phyloP scores from a whole-genome alignment of 92 coral and sea anemone genomes.

The Zoanthus solanderi region DNA sequence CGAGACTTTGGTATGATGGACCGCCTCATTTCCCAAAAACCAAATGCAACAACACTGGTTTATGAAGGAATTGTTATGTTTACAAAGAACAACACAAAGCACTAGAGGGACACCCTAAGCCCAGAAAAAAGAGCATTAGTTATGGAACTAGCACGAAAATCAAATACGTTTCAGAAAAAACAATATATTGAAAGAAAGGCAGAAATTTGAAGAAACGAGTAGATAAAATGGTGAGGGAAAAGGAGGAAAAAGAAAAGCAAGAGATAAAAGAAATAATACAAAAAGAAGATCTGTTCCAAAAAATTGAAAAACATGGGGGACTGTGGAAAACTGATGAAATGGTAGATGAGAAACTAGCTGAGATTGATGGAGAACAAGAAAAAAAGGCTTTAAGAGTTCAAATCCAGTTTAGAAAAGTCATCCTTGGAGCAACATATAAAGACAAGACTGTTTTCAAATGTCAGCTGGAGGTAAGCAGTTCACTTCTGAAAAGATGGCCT shows the following conservation, averaged over 20 bases:
- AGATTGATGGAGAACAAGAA: neutral
- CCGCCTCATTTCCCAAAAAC: slow-evolving; percentile 1
- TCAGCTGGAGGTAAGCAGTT: neutral
- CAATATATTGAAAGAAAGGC: slow-evolving; percentile 15
- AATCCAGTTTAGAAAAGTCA: slow-evolving; percentile 41
- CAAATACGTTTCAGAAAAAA: neutral
- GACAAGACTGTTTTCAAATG: slow-evolving; percentile 42
- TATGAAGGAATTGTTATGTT: slow-evolving; percentile 45
- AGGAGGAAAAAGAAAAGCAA: slow-evolving; percentile 17
- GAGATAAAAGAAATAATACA: slow-evolving; percentile 41
- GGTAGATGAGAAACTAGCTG: neutral
- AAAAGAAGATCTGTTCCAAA: slow-evolving; percentile 30
- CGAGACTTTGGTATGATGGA: slow-evolving; percentile 22
- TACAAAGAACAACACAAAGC: slow-evolving; percentile 15
- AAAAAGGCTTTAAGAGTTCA: slow-evolving; percentile 9
- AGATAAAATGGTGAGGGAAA: slow-evolving; percentile 14
- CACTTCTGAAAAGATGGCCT: slow-evolving; percentile 11
- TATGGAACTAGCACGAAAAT: slow-evolving; percentile 37
- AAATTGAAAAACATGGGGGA: slow-evolving; percentile 40
- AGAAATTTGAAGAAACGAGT: slow-evolving; percentile 33
- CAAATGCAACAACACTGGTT: slow-evolving; percentile 36
- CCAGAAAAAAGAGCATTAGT: slow-evolving; percentile 25
- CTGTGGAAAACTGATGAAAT: slow-evolving; percentile 11
- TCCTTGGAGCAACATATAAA: slow-evolving; percentile 40
- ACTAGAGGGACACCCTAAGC: slow-evolving; percentile 22